Evolutionary conservation across 2,888 invertebrate species (phyloP), one percentile per base, ranked within the genome.

Genomic region (Capitulum mitella): DNA sequence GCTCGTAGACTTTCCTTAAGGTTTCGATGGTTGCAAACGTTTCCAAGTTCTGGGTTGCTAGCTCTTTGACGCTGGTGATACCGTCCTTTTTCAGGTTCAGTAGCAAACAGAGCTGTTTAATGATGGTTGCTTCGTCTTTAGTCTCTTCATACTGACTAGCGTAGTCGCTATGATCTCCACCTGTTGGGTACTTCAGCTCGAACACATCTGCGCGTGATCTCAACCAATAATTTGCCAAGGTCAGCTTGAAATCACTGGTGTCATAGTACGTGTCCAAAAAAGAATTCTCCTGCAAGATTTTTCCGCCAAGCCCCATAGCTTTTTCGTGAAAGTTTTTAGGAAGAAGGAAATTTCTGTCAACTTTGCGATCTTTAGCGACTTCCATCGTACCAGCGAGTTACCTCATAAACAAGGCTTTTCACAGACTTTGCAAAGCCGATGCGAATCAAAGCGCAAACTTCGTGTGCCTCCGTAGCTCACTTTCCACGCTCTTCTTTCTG

Each of bases 161-260:
- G 22, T 70, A 70, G 70, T 70, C 70, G 37, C 37, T 70, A 37
- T 70, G 22, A 3, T 37, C 34, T 6, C 70, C 70, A 3, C 70
- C 37, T 8, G 70, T 70, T 22, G 70, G 70, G 10, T 37, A 70
- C 22, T 70, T 70, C 22, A 70, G 37, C 37, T 70, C 70, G 22
- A 37, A 70, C 6, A 37, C 70, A 37, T 70, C 37, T 19, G 70
- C 34, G 5, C 70, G 19, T 1, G 70, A 70, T 22, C 70, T 10
- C 22, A 70, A 70, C 70, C 70, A 70, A 22, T 70, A 70, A 37
- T 70, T 70, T 34, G 70, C 70, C 37, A 70, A 37, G 8, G 70
- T 70, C 16, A 70, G 37, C 70, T 37, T 70, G 26, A 70, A 70
- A 22, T 70, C 70, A 70, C 70, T 70, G 6, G 70, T 70, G 19